A percentile compares a stretch with the other conserved stretches of the same genome.
These are phyloP conservation scores for Perccottus glenii DNA, from an alignment of 2,113 vertebrate genomes.

Conservation along the genomic window DNA sequence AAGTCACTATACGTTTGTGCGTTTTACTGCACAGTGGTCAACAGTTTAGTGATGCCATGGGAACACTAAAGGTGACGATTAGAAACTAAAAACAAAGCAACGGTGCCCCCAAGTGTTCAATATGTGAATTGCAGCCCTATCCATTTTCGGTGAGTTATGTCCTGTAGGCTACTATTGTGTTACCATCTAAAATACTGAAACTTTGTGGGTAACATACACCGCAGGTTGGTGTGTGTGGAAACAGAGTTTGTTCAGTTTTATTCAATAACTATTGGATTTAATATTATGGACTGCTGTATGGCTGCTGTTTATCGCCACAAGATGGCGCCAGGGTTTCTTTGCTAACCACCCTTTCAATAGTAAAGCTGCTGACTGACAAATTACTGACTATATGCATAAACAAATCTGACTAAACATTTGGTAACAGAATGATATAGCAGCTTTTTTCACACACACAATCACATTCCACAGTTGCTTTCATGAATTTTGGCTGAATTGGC, in stretches of 20 bases:
- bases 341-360: constrained; percentile 1
- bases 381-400: background rate
- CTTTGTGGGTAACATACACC: no score
- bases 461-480: no score
- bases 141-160: background rate
- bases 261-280: background rate
- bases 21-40: background rate
- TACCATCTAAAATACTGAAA: no score
- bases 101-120: constrained; percentile 45
- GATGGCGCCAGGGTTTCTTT: constrained; percentile 57
- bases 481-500: no score
- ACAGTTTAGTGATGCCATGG: background rate
- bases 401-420: no score
- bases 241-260: background rate
- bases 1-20: background rate
- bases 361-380: no score
- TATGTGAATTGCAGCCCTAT: background rate
- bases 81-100: background rate
- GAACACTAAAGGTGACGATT: background rate
- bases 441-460: no score
- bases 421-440: no score
- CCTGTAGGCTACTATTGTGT: background rate
- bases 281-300: background rate
- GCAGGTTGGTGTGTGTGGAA: background rate
- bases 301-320: constrained; percentile 26